Evolutionary conservation across 1,140 invertebrate species (phyloP).

Genomic region (Bombus cullumanus): DNA sequence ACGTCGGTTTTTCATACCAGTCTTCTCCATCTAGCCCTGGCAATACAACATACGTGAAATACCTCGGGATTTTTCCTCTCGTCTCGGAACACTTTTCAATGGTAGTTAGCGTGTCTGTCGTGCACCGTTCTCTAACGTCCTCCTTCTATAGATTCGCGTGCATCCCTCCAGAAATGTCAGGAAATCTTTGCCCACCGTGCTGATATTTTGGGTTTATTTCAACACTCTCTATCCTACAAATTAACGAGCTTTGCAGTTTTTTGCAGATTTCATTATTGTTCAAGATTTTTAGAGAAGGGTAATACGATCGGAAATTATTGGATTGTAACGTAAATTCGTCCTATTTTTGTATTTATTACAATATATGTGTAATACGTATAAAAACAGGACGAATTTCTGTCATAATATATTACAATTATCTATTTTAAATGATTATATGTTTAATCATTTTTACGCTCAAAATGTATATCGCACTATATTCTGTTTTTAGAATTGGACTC

Average conservation of each 20-base stretch:
- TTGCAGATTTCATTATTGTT: not conserved
- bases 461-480: not conserved
- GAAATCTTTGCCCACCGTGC: not conserved
- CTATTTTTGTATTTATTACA: too few species aligned
- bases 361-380: not conserved
- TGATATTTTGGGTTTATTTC: not conserved
- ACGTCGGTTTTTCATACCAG: slow-evolving; percentile 31
- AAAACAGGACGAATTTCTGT: not conserved
- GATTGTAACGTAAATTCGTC: not conserved
- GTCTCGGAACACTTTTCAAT: slow-evolving; percentile 42
- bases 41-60: slow-evolving; percentile 27
- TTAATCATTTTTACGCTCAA: not conserved
- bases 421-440: not conserved
- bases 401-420: not conserved
- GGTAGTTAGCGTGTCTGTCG: slow-evolving; percentile 38
- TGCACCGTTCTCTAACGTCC: not conserved
- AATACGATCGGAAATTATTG: not conserved
- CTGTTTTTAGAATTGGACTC: not conserved
- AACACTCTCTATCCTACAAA: not conserved
- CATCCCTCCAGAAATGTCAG: not conserved
- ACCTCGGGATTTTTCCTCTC: slow-evolving; percentile 10
- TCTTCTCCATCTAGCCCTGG: not conserved
- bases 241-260: not conserved
- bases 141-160: not conserved
- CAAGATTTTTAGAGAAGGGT: not conserved